Evolutionary conservation across 2,888 invertebrate genomes (phyloP).

Genomic region (Agrochola lychnidis): DNA sequence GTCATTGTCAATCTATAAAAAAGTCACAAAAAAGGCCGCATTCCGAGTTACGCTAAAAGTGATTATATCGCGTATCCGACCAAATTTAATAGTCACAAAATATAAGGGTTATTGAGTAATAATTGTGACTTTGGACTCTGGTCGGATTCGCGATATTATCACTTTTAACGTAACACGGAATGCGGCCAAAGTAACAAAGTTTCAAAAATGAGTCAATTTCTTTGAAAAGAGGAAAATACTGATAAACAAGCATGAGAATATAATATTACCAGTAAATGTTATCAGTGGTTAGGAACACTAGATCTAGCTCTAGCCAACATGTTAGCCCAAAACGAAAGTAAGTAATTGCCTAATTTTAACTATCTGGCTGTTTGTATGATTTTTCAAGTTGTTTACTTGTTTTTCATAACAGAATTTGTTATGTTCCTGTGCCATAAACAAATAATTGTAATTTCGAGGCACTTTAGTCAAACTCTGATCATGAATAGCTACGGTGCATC

Average conservation of each 20-base stretch:
- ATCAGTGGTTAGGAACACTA: conserved; percentile 7
- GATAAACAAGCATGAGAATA: conserved; percentile 25
- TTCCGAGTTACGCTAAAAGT: no score
- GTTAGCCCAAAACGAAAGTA: conserved; percentile 55
- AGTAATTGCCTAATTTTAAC: conserved; percentile 1
- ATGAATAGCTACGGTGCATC: not conserved
- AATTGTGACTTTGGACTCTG: no score
- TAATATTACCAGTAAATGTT: not conserved
- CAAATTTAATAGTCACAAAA: no score
- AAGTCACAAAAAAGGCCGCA: no score
- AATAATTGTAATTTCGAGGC: not conserved
- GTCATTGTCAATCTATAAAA: no score
- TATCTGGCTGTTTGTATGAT: not conserved
- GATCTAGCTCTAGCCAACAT: conserved; percentile 28
- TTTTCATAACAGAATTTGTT: not conserved
- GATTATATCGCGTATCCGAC: no score
- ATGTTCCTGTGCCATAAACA: not conserved
- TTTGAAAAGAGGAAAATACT: conserved; percentile 24
- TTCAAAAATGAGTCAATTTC: conserved; percentile 40
- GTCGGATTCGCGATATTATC: no score
- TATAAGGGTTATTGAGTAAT: no score
- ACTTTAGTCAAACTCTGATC: not conserved
- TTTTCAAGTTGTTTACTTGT: conserved; percentile 15
- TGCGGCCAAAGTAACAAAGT: conserved; percentile 47
- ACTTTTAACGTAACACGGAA: no score